Conservation (phyloP, 2,888 invertebrate species). For the Ophion obscuratus region DNA sequence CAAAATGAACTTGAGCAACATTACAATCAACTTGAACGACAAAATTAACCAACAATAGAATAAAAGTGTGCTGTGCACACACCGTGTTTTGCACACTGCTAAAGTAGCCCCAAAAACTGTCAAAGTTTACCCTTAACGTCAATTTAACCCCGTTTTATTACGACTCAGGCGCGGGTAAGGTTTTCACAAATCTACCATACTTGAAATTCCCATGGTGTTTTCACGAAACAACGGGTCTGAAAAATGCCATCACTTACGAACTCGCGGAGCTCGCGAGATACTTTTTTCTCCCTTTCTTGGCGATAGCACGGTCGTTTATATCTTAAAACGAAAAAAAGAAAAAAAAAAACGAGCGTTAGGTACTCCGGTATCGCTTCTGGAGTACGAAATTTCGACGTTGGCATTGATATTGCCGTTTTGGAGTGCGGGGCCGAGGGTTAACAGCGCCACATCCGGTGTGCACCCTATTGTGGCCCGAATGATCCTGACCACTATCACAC, state of each 20-base stretch:
- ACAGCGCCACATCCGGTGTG: constrained; percentile 43
- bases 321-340: not conserved
- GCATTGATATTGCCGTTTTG: constrained; percentile 52
- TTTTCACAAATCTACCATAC: too few species aligned
- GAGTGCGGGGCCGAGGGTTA: constrained; percentile 37
- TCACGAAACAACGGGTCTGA: constrained; percentile 14
- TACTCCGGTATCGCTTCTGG: constrained; percentile 22
- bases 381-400: constrained; percentile 38
- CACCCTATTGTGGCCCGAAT: constrained; percentile 34
- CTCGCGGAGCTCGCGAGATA: not conserved
- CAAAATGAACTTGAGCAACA: too few species aligned
- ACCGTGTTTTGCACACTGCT: too few species aligned
- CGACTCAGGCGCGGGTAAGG: too few species aligned
- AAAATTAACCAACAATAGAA: too few species aligned
- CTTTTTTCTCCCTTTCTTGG: constrained; percentile 11
- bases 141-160: too few species aligned
- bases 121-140: too few species aligned
- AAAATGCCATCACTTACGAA: not conserved
- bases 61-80: too few species aligned
- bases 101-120: too few species aligned
- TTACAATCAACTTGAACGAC: too few species aligned
- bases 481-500: constrained; percentile 41
- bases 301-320: constrained; percentile 33
- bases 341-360: not conserved
- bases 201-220: not conserved